Conservation (phyloP, 1,140 invertebrate genomes). For the Bombus sibiricus region DNA sequence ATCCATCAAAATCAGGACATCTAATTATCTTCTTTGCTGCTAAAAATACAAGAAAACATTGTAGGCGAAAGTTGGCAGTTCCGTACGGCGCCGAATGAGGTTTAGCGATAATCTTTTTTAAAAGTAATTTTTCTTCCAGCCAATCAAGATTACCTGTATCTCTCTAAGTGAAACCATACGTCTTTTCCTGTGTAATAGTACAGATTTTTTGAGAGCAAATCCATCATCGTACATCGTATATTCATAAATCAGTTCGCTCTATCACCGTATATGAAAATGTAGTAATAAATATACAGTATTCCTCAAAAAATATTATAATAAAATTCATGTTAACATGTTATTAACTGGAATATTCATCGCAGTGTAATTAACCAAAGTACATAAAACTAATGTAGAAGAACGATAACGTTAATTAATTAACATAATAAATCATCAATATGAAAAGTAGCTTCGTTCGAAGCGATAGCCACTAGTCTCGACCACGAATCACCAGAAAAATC, state of each 20-base stretch:
- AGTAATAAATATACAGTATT: background rate
- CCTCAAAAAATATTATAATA: background rate
- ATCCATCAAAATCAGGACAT: conserved; percentile 6
- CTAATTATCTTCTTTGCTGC: background rate
- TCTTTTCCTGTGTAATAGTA: background rate
- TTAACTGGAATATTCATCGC: background rate
- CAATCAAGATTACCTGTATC: conserved; percentile 3
- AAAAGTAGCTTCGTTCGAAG: background rate
- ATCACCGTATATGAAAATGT: background rate
- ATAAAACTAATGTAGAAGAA: background rate
- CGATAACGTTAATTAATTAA: background rate
- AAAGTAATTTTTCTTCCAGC: conserved; percentile 3
- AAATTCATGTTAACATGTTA: too few relatives aligned
- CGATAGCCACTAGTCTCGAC: background rate
- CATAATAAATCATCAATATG: background rate
- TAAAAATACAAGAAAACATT: background rate
- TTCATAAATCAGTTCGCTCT: background rate
- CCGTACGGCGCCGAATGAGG: background rate
- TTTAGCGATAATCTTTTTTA: background rate
- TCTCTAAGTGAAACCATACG: background rate
- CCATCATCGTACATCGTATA: background rate
- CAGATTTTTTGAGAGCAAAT: background rate
- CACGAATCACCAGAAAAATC: background rate
- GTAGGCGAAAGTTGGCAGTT: background rate
- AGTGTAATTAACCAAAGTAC: background rate